These are phyloP conservation scores for Agrotis puta DNA, from an alignment of 2,888 invertebrate species.

Conservation along the genomic window DNA sequence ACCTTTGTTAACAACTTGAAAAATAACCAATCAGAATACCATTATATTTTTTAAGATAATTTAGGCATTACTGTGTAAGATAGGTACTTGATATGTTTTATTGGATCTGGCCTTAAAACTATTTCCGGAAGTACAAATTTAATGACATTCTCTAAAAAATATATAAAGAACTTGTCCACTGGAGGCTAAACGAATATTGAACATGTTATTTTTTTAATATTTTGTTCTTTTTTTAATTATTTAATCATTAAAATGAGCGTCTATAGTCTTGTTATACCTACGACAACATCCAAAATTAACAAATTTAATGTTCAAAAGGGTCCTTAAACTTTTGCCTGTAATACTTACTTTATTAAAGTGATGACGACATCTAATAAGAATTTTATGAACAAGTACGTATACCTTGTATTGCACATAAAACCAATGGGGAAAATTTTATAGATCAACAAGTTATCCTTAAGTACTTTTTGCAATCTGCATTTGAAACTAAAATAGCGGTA, in stretches of 20 bases:
- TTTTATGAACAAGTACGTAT: neutral
- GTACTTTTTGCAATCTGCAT: neutral
- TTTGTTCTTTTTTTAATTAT: neutral
- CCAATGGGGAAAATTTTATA: conserved; percentile 8
- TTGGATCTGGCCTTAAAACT: neutral
- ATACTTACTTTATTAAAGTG: neutral
- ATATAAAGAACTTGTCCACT: neutral
- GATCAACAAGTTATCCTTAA: conserved; percentile 6
- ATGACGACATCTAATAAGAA: too few relatives aligned
- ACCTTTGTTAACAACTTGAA: conserved; percentile 15
- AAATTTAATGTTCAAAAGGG: too few relatives aligned
- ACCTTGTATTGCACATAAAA: neutral
- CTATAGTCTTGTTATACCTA: too few relatives aligned
- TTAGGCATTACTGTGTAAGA: neutral
- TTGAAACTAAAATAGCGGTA: neutral
- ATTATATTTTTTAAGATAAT: neutral
- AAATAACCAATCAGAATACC: conserved; percentile 3
- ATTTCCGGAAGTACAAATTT: conserved; percentile 2
- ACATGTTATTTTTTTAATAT: neutral
- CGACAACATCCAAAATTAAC: too few relatives aligned
- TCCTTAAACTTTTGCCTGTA: neutral
- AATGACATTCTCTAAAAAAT: conserved; percentile 17
- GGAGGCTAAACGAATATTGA: neutral
- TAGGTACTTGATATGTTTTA: conserved; percentile 5
- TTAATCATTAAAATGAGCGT: neutral